A percentile compares a stretch with the other conserved stretches of the same genome.
Conservation (phyloP, 2,113 vertebrate species). For the Forbesichthys agassizii region DNA sequence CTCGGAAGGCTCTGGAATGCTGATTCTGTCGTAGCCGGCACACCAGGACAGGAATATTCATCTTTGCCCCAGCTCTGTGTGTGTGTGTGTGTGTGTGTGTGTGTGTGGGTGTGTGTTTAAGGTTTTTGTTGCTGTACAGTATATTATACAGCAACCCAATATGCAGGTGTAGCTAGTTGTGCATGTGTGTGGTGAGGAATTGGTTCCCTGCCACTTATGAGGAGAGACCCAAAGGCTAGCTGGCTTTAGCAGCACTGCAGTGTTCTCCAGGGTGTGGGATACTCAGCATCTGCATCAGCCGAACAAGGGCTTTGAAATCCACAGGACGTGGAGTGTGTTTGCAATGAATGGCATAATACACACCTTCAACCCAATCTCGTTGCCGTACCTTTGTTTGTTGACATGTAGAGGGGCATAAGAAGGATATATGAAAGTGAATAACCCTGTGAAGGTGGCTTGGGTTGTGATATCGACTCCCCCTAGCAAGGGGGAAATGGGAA, state of each 20-base stretch:
- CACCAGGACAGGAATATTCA: slow-evolving; percentile 49
- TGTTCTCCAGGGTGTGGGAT: slow-evolving; percentile 44
- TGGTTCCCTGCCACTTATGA: slow-evolving; percentile 32
- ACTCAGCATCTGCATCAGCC: slow-evolving; percentile 64
- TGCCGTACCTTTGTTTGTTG: no score
- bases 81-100: slow-evolving; percentile 20
- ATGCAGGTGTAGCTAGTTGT: background rate
- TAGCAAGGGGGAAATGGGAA: no score
- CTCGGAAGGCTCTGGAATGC: slow-evolving; percentile 62
- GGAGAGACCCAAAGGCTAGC: slow-evolving; percentile 34
- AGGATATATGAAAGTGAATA: no score
- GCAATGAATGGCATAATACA: slow-evolving; percentile 12
- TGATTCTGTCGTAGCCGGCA: slow-evolving; percentile 54
- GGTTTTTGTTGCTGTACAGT: no score
- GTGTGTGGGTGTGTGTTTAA: slow-evolving; percentile 13
- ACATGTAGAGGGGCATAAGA: no score
- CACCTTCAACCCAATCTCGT: no score
- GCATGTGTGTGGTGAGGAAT: slow-evolving; percentile 9
- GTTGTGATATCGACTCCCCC: no score
- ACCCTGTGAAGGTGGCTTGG: no score
- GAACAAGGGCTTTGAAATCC: slow-evolving; percentile 42
- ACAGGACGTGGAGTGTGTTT: background rate
- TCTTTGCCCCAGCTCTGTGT: slow-evolving; percentile 18
- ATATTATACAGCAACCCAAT: background rate
- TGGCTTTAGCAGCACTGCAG: slow-evolving; percentile 41